Conservation (phyloP, 2,797 vertebrate species). For the Takifugu ocellatus region DNA sequence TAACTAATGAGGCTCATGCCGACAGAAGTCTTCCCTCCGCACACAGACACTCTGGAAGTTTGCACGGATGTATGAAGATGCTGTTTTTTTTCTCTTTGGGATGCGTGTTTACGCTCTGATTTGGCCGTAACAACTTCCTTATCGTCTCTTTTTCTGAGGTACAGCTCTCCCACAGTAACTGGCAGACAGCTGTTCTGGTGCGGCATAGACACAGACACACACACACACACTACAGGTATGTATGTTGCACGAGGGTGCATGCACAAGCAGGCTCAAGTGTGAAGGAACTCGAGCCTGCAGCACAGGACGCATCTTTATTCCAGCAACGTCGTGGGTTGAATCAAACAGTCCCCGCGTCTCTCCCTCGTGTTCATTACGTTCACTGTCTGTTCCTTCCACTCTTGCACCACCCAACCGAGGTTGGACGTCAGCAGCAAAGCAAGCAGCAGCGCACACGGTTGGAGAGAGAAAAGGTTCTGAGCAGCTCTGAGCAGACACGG, state of each 20-base stretch:
- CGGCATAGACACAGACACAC: conserved; percentile 62
- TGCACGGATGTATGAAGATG: conserved; percentile 20
- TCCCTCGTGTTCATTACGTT: conserved; percentile 1
- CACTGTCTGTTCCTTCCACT: conserved; percentile 13
- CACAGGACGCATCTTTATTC: conserved; percentile 35
- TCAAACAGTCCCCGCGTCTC: conserved; percentile 35
- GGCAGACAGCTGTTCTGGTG: conserved; percentile 62
- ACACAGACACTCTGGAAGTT: conserved; percentile 15
- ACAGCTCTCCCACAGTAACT: conserved; percentile 74
- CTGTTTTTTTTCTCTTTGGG: conserved; percentile 36
- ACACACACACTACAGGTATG: conserved; percentile 28
- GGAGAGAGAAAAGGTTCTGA: conserved; percentile 11
- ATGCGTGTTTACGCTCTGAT: conserved; percentile 37
- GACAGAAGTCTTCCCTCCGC: conserved; percentile 50
- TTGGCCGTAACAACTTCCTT: conserved; percentile 58
- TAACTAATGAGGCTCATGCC: conserved; percentile 52
- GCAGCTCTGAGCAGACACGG: conserved; percentile 30
- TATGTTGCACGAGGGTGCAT: conserved; percentile 30
- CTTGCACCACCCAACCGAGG: conserved; percentile 21
- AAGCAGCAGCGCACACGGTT: conserved; percentile 42
- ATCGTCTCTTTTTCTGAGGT: conserved; percentile 65
- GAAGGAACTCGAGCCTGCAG: conserved; percentile 20
- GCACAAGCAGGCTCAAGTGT: neutral
- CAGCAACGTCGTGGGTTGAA: conserved; percentile 24
- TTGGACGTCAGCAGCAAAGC: conserved; percentile 39